These are phyloP conservation scores for Plagiodera versicolora DNA, from an alignment of 2,888 invertebrate species.

Conservation along the genomic window DNA sequence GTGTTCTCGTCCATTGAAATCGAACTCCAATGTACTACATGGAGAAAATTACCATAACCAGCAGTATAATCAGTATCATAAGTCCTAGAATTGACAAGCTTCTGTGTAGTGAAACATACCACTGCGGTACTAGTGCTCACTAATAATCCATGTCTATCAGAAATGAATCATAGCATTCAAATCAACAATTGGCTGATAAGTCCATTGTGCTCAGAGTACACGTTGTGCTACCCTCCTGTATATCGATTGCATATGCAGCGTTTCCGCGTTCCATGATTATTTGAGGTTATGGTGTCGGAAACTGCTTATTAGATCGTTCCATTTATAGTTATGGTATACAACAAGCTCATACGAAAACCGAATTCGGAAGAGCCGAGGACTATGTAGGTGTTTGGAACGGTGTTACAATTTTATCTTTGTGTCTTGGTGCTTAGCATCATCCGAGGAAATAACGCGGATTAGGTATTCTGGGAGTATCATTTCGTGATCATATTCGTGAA, in stretches of 20 bases:
- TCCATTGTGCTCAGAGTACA: background rate
- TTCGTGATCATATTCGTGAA: too few relatives aligned
- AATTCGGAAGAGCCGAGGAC: background rate
- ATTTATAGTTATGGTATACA: conserved; percentile 28
- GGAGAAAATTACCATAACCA: too few relatives aligned
- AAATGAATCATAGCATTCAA: conserved; percentile 3
- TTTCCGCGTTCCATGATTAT: conserved; percentile 24
- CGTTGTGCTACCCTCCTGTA: background rate
- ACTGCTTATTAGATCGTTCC: conserved; percentile 36
- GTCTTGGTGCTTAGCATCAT: background rate
- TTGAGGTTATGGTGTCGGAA: conserved; percentile 35
- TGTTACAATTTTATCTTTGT: background rate
- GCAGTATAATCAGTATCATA: too few relatives aligned
- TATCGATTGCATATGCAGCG: background rate
- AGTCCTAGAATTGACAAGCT: too few relatives aligned
- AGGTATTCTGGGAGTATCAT: background rate
- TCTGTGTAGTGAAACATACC: conserved; percentile 13
- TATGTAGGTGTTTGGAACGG: background rate
- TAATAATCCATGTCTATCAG: conserved; percentile 3
- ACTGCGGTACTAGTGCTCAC: background rate
- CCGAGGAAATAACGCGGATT: background rate
- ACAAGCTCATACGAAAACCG: conserved; percentile 16
- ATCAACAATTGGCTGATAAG: conserved; percentile 12
- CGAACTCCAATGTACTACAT: too few relatives aligned
- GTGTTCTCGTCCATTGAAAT: too few relatives aligned